Conservation (phyloP, 2,113 vertebrate species). For the Oryzias curvinotus region DNA sequence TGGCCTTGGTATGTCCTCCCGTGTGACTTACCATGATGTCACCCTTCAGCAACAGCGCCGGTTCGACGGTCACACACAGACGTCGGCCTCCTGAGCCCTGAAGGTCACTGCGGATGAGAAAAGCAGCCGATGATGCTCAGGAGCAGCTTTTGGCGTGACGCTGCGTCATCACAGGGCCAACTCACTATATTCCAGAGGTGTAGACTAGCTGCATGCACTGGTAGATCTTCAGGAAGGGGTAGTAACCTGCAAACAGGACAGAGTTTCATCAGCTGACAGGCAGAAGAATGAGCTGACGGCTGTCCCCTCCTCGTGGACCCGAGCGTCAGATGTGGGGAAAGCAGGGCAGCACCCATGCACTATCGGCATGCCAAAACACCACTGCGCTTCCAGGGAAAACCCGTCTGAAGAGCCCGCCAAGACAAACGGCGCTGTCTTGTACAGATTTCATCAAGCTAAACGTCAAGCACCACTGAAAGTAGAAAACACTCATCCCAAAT, state of each 20-base stretch:
- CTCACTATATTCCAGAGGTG: conserved; percentile 94
- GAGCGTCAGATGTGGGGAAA: conserved; percentile 69
- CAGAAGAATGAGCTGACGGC: conserved; percentile 65
- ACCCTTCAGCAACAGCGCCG: conserved; percentile 89
- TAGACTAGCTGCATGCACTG: conserved; percentile 94
- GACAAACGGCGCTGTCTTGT: conserved; percentile 16
- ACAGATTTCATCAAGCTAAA: conserved; percentile 6
- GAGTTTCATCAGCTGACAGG: conserved; percentile 22
- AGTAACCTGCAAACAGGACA: conserved; percentile 77
- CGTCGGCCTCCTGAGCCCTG: conserved; percentile 78
- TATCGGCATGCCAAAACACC: conserved; percentile 17
- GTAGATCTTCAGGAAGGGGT: conserved; percentile 93
- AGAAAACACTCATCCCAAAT: too few species aligned
- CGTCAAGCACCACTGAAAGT: too few species aligned
- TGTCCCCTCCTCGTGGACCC: conserved; percentile 24
- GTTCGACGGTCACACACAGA: conserved; percentile 87
- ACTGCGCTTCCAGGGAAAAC: conserved; percentile 24
- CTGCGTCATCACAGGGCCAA: conserved; percentile 14
- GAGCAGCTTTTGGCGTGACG: neutral
- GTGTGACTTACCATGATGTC: conserved; percentile 86
- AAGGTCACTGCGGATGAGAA: conserved; percentile 71
- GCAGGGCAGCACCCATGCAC: conserved; percentile 26
- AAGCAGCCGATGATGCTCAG: conserved; percentile 11
- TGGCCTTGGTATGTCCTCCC: conserved; percentile 13
- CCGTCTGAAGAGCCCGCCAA: conserved; percentile 14